Conservation (phyloP, 2,888 invertebrate species). For the Apamea monoglypha region DNA sequence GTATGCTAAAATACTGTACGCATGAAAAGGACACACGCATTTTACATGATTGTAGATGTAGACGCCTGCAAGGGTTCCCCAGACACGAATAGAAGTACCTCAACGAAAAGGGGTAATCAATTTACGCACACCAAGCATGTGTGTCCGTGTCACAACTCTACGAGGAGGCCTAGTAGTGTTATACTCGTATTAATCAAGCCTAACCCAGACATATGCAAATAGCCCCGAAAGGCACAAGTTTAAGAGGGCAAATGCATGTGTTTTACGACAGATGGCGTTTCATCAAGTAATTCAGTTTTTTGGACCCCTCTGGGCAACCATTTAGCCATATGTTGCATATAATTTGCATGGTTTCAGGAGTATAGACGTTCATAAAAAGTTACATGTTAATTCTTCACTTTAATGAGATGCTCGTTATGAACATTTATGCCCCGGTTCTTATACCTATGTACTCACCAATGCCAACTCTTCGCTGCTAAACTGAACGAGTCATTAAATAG, state of each 20-base stretch:
- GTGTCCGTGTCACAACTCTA: neutral
- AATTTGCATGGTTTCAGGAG: neutral
- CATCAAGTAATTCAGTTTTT: conserved; percentile 26
- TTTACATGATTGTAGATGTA: too few species aligned
- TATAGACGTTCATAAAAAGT: neutral
- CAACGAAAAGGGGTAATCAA: neutral
- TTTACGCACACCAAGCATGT: neutral
- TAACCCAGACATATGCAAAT: conserved; percentile 48
- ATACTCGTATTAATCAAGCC: conserved; percentile 42
- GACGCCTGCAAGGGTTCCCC: too few species aligned
- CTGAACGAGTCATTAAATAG: neutral
- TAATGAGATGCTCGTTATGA: conserved; percentile 9
- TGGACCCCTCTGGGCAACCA: too few species aligned
- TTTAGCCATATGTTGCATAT: neutral
- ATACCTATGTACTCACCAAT: neutral
- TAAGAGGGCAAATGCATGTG: conserved; percentile 19
- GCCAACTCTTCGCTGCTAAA: neutral
- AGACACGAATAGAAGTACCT: neutral
- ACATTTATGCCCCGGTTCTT: neutral
- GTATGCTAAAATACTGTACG: neutral
- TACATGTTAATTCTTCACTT: neutral
- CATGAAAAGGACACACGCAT: neutral
- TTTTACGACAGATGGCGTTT: conserved; percentile 19
- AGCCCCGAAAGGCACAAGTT: conserved; percentile 3
- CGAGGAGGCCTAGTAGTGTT: neutral